These are phyloP conservation scores for Willisornis vidua DNA, from an alignment of 2,113 vertebrate genomes.

Conservation along the genomic window DNA sequence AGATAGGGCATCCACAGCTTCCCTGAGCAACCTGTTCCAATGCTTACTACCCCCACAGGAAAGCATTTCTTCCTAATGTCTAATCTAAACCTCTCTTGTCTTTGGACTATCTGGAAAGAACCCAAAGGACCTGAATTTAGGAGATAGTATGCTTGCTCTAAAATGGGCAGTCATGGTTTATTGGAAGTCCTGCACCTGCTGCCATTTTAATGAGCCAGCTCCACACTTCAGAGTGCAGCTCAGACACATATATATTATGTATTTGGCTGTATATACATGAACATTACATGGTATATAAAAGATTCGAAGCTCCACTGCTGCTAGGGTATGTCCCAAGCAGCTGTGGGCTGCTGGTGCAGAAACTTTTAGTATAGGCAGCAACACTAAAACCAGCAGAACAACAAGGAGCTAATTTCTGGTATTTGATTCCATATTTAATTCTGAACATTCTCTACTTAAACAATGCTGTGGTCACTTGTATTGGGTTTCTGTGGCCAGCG, in stretches of 20 bases:
- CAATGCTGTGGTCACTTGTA: neutral
- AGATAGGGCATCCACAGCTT: neutral
- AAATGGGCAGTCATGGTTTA: neutral
- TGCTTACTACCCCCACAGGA: neutral
- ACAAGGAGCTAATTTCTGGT: neutral
- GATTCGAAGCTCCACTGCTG: neutral
- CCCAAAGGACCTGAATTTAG: neutral
- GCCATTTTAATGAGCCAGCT: neutral
- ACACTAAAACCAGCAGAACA: neutral
- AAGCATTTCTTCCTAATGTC: neutral
- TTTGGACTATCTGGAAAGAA: neutral
- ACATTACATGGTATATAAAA: neutral
- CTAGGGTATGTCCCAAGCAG: neutral
- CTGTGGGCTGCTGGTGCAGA: neutral
- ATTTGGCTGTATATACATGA: neutral
- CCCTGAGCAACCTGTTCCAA: neutral
- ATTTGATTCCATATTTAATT: neutral
- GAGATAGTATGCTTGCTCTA: neutral
- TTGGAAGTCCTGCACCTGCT: neutral
- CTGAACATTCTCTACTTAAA: neutral
- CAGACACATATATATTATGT: rapidly evolving
- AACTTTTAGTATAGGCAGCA: neutral
- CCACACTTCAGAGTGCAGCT: neutral
- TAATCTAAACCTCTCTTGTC: neutral
- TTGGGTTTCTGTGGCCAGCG: neutral